Evolutionary conservation across 1,140 invertebrate genomes (phyloP).

Genomic region (Pectinophora gossypiella): DNA sequence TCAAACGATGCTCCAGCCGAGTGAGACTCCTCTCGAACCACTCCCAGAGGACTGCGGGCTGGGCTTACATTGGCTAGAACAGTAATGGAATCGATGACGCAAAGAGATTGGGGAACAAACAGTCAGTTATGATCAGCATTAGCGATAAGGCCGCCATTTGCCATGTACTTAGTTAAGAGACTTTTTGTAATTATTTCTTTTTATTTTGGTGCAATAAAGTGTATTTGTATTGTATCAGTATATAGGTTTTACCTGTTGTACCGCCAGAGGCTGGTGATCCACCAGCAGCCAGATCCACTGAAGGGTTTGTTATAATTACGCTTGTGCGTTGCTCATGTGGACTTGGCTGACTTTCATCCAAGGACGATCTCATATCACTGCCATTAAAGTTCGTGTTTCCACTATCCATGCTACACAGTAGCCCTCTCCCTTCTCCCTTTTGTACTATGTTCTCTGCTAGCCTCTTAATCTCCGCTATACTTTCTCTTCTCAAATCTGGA

Average conservation of each 20-base stretch:
- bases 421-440: conserved; percentile 54
- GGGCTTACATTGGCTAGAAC: conserved; percentile 59
- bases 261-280: conserved; percentile 60
- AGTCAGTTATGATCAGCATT: background rate
- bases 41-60: conserved; percentile 61
- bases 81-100: background rate
- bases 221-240: too few relatives aligned
- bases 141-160: too few relatives aligned
- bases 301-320: conserved; percentile 81
- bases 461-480: conserved; percentile 66
- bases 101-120: background rate
- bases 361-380: conserved; percentile 40
- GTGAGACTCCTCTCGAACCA: conserved; percentile 65
- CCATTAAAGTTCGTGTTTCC: conserved; percentile 55
- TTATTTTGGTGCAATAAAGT: too few relatives aligned
- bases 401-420: conserved; percentile 62
- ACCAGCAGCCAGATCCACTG: conserved; percentile 75
- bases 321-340: conserved; percentile 65
- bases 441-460: conserved; percentile 68
- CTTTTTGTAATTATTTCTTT: too few relatives aligned
- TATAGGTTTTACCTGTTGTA: conserved; percentile 62
- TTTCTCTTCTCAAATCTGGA: conserved; percentile 62
- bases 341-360: conserved; percentile 37
- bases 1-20: conserved; percentile 68
- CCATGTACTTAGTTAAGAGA: too few relatives aligned